Evolutionary conservation across 2,113 vertebrate genomes (phyloP).

Genomic region (Hyperopisus bebe): DNA sequence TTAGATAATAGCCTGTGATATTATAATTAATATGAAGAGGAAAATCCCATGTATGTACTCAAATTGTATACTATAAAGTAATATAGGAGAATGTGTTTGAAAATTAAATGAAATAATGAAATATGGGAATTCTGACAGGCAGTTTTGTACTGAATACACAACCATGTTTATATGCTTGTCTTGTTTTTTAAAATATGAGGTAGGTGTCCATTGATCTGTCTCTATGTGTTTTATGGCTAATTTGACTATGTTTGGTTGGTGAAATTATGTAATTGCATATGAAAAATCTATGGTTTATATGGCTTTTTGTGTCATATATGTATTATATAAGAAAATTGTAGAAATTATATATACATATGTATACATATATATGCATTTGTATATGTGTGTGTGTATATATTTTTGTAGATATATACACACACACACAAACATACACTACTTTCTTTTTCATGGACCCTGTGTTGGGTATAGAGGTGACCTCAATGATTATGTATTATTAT

Average conservation of each 20-base stretch:
- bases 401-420: too few species aligned
- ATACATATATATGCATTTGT: neutral
- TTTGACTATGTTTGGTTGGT: neutral
- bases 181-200: neutral
- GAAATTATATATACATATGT: too few species aligned
- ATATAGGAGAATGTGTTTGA: neutral
- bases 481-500: neutral
- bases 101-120: neutral
- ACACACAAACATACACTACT: neutral
- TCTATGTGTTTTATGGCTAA: neutral
- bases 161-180: neutral
- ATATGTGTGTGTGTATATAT: neutral
- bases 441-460: neutral
- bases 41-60: neutral
- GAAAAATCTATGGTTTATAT: neutral
- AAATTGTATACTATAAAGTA: neutral
- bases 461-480: neutral
- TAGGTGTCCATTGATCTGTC: neutral
- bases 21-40: neutral
- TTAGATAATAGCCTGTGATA: neutral
- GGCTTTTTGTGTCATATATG: neutral
- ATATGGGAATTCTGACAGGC: neutral
- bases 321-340: too few species aligned
- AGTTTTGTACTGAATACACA: neutral
- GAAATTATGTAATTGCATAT: neutral